Conservation (phyloP, 2,113 vertebrate species). For the Morone chrysops region DNA sequence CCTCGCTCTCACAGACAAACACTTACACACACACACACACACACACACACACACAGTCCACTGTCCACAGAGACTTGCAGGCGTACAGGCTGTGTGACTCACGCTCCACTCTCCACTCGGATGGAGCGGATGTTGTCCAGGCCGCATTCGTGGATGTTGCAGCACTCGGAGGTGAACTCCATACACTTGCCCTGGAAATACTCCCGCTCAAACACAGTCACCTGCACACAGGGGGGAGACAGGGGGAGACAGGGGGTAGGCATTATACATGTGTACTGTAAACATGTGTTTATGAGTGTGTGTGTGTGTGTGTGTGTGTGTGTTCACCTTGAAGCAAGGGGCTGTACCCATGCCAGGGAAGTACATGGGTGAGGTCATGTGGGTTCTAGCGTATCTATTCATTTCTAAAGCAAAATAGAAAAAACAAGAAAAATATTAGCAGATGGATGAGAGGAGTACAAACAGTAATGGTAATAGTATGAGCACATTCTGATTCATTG, state of each 20-base stretch:
- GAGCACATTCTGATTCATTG: neutral
- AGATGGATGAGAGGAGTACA: neutral
- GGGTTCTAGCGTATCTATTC: slow-evolving; percentile 63
- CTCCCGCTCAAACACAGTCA: slow-evolving; percentile 79
- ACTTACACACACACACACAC: slow-evolving; percentile 13
- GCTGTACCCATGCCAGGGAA: slow-evolving; percentile 66
- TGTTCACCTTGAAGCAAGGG: slow-evolving; percentile 76
- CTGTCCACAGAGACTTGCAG: slow-evolving; percentile 62
- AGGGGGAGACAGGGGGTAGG: neutral
- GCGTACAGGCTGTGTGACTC: slow-evolving; percentile 77
- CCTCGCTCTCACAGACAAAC: slow-evolving; percentile 12
- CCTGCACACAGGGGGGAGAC: slow-evolving; percentile 49
- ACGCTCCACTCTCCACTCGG: slow-evolving; percentile 81
- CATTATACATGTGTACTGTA: neutral
- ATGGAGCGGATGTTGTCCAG: slow-evolving; percentile 82
- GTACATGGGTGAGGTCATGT: slow-evolving; percentile 58
- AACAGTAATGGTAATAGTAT: neutral
- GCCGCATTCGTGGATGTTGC: slow-evolving; percentile 78
- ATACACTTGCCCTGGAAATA: slow-evolving; percentile 77
- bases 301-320: slow-evolving; percentile 1
- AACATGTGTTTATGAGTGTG: neutral
- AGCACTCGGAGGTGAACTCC: slow-evolving; percentile 79
- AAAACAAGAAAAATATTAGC: neutral
- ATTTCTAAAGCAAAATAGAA: slow-evolving; percentile 52
- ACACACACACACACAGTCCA: slow-evolving; percentile 50